A percentile compares a stretch with the other conserved stretches of the same genome.
Conservation (phyloP, 2,113 vertebrate species). For the Barnardius zonarius region DNA sequence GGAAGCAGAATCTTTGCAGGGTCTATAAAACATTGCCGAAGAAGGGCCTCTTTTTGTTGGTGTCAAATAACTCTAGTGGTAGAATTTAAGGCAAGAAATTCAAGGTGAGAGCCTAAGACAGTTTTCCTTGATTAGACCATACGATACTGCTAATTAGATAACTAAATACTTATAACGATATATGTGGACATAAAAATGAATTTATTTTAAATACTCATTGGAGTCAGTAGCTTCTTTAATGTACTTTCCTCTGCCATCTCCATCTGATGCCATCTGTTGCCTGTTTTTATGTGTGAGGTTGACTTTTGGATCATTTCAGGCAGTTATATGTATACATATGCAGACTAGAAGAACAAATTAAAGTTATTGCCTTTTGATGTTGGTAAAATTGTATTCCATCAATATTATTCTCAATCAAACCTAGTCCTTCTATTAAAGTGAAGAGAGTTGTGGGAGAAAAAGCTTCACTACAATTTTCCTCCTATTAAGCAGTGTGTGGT, state of each 20-base stretch:
- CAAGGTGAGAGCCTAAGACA: background rate
- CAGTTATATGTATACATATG: background rate
- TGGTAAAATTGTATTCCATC: background rate
- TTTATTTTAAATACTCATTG: background rate
- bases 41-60: background rate
- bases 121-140: background rate
- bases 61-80: background rate
- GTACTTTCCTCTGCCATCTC: background rate
- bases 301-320: conserved; percentile 23
- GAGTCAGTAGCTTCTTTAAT: background rate
- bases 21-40: background rate
- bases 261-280: conserved; percentile 18
- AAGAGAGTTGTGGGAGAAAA: background rate
- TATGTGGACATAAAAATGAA: background rate
- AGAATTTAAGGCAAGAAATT: background rate
- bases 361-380: background rate
- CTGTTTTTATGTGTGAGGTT: background rate
- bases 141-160: background rate
- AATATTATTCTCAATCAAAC: background rate
- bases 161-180: background rate
- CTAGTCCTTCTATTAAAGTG: background rate
- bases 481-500: background rate
- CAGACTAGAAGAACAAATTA: background rate
- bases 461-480: background rate
- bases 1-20: background rate